Evolutionary conservation across 1,140 invertebrate genomes (phyloP).

Genomic region (Cecropterus lyciades): DNA sequence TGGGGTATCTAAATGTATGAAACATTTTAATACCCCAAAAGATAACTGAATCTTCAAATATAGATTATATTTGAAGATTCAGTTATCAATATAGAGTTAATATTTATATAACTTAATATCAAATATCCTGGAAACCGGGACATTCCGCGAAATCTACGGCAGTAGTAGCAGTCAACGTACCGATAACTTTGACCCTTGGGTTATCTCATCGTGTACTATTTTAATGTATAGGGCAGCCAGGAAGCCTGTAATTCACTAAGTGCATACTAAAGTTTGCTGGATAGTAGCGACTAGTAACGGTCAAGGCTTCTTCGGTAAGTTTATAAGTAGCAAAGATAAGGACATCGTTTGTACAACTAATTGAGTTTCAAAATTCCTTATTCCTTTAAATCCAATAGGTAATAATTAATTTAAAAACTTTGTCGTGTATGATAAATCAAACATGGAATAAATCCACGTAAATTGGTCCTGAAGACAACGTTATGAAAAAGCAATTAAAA

Average conservation of each 20-base stretch:
- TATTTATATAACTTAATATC: too few relatives aligned
- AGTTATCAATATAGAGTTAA: too few relatives aligned
- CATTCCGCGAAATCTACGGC: constrained; percentile 9
- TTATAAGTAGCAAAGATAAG: background rate
- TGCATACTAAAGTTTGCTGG: constrained; percentile 32
- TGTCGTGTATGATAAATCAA: too few relatives aligned
- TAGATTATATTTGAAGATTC: too few relatives aligned
- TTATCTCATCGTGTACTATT: constrained; percentile 32
- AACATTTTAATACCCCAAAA: too few relatives aligned
- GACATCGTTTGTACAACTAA: too few relatives aligned
- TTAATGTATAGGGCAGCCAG: constrained; percentile 25
- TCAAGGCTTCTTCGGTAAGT: constrained; percentile 20
- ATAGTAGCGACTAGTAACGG: constrained; percentile 6
- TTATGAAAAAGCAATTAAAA: background rate
- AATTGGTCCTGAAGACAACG: background rate
- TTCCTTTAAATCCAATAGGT: too few relatives aligned
- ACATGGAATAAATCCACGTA: too few relatives aligned
- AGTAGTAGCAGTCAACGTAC: constrained; percentile 7
- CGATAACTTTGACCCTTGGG: constrained; percentile 32
- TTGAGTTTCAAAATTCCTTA: too few relatives aligned
- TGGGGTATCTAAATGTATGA: too few relatives aligned
- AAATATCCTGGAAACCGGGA: constrained; percentile 11
- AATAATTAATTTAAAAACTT: too few relatives aligned
- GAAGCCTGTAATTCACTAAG: constrained; percentile 34
- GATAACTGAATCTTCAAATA: too few relatives aligned